Evolutionary conservation across 2,888 invertebrate species (phyloP).

Genomic region (Sinodicranocentrus sp.): DNA sequence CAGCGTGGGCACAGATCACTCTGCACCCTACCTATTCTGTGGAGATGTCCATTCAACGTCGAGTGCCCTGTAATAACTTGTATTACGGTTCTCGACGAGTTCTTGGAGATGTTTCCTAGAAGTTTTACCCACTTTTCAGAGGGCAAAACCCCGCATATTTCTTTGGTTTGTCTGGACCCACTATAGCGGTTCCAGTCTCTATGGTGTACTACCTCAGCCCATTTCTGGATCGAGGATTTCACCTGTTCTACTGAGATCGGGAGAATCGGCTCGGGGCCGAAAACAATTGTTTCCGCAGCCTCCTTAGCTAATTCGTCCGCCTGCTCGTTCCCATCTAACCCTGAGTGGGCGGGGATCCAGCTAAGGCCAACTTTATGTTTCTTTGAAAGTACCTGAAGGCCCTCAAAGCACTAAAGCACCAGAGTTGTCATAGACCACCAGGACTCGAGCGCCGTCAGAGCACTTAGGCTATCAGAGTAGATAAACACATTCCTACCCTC

Average conservation of each 20-base stretch:
- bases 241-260: background rate
- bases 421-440: conserved; percentile 12
- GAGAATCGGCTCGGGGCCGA: conserved; percentile 46
- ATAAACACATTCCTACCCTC: too few relatives aligned
- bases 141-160: background rate
- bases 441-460: too few relatives aligned
- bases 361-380: conserved; percentile 8
- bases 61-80: conserved; percentile 32
- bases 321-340: conserved; percentile 42
- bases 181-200: background rate
- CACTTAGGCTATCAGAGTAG: too few relatives aligned
- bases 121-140: background rate
- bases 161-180: background rate
- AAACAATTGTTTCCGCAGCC: background rate
- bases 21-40: background rate
- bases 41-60: background rate
- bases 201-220: conserved; percentile 9
- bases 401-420: conserved; percentile 15
- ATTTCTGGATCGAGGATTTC: background rate
- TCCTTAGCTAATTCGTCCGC: conserved; percentile 25
- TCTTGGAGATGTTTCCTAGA: background rate
- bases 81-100: background rate
- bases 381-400: background rate
- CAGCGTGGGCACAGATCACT: background rate
- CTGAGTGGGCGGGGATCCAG: conserved; percentile 60